A percentile compares a stretch with the other conserved stretches of the same genome.
Evolutionary conservation across 2,797 vertebrate genomes (phyloP).

Genomic region (Antrozous pallidus): DNA sequence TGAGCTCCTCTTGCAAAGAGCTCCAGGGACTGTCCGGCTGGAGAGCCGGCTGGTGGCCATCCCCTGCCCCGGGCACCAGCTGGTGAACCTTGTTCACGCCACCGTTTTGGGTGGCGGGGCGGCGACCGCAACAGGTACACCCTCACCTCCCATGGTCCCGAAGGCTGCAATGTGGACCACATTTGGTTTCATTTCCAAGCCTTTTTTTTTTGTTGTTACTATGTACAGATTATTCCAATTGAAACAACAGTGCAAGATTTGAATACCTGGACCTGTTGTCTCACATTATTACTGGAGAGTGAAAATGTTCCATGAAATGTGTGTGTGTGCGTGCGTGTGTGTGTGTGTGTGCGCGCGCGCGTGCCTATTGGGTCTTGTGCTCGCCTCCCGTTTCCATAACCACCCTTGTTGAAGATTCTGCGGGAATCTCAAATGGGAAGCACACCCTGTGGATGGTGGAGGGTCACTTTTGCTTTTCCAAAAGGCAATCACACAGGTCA

Average conservation of each 20-base stretch:
- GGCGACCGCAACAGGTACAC: no score
- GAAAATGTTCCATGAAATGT: neutral
- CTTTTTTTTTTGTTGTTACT: neutral
- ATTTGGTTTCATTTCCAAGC: neutral
- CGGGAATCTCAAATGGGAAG: neutral
- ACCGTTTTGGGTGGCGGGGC: no score
- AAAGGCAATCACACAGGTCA: constrained; percentile 76
- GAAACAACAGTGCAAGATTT: neutral
- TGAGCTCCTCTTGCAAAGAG: neutral
- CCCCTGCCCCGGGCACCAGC: neutral
- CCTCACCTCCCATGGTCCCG: neutral
- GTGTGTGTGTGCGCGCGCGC: neutral
- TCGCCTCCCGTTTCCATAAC: constrained; percentile 67
- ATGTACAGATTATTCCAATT: neutral
- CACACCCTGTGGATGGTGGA: constrained; percentile 59
- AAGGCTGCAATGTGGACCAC: neutral
- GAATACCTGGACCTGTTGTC: neutral
- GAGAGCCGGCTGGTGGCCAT: neutral
- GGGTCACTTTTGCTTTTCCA: constrained; percentile 79
- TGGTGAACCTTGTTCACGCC: rapidly evolving
- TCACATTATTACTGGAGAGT: neutral
- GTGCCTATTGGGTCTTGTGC: constrained; percentile 2
- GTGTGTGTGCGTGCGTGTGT: neutral
- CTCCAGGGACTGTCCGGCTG: neutral
- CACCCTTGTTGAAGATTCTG: constrained; percentile 74